phyloP scores from a whole-genome alignment of 2,113 vertebrate genomes.

The Mesoclemmys tuberculata region DNA sequence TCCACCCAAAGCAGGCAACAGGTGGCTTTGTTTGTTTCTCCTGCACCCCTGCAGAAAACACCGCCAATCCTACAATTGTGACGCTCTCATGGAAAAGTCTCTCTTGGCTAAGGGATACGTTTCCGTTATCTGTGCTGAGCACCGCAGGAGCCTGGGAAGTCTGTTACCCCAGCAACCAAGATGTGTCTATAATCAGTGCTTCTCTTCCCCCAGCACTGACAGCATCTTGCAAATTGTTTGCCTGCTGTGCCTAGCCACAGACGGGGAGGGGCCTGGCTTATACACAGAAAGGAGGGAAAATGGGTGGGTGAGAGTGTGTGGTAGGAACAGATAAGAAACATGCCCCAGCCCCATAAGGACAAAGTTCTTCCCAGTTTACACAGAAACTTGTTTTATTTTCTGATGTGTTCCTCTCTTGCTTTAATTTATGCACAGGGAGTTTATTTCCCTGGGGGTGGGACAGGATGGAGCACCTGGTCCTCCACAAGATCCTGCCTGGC shows the following conservation, averaged over 20 bases:
- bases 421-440: background rate
- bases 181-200: background rate
- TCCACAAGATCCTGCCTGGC: background rate
- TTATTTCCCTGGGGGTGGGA: background rate
- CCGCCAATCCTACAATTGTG: background rate
- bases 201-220: background rate
- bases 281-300: background rate
- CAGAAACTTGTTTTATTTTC: background rate
- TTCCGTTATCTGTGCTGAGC: background rate
- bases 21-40: background rate
- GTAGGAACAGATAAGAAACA: background rate
- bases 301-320: background rate
- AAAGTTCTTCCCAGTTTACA: background rate
- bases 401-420: background rate
- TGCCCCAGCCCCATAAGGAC: background rate
- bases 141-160: background rate
- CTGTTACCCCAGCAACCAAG: background rate
- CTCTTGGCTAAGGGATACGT: background rate
- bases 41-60: accelerated
- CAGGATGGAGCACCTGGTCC: background rate
- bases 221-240: background rate
- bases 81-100: background rate
- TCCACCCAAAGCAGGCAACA: accelerated
- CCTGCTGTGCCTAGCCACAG: background rate
- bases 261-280: background rate